Base-by-base conservation (phyloP, 2,797 vertebrate genomes). In the Sebastes matsubarae region DNA sequence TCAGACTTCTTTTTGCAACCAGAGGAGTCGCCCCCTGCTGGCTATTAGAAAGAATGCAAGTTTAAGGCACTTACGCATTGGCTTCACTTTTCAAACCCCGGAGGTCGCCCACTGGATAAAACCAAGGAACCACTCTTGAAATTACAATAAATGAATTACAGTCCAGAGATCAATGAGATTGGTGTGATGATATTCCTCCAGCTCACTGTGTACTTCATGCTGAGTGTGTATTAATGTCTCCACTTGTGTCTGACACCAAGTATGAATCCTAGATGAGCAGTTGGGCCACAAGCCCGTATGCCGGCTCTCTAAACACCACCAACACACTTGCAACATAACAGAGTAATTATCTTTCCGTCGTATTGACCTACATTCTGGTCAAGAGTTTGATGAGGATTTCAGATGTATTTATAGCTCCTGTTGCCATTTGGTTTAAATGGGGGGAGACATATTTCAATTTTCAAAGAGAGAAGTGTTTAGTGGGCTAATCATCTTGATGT, bases 181-280 rank as follows among this genome's bases (percentile, higher is more conserved):
- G 71, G n/a, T 67, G 63, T 61, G 7, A 22, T 12, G 68, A 52
- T 58, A 61, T 25, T 75, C 52, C 10, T 70, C 24, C 58, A 24
- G 29, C 18, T 58, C 32, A 36, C 24, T 8, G 4, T 46, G 54
- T 50, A 38, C 69, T 69, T 72, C 8, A 10, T 61, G 55, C 68
- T 36, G 14, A 8, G 58, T 69, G 52, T 73, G 25, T 72, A 46
- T 7, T 46, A 46, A 46, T 29, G 30, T 68, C 59, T 25, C 14
- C 64, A 59, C 58, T 36, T 34, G n/a, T 30, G 8, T 60, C 27
- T 18, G 58, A 60, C 16, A 30, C 58, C 72, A 74, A 74, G 52
- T 64, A 65, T 75, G 59, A 65, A 70, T 36, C 42, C 63, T 73
- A 73, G 69, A 73, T 54, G 55, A 73, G 54, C 30, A 30, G 36